Evolutionary conservation across 37 sponge, comb jelly and placozoan genomes (phyloP), one percentile per base, ranked within the genome.

Genomic region (Tethya wilhelma): DNA sequence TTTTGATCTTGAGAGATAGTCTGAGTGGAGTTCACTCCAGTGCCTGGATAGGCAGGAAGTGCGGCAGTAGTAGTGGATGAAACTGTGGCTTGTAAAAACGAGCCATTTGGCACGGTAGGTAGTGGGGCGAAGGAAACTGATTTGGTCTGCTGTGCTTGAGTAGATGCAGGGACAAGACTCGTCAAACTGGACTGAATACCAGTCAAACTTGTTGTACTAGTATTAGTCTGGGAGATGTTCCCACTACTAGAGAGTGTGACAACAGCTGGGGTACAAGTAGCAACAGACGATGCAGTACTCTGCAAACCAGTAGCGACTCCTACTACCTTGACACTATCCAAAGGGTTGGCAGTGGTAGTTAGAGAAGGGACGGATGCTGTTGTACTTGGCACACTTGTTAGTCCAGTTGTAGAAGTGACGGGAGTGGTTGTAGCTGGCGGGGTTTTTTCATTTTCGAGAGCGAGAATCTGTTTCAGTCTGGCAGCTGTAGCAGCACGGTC

Each of bases 401-500:
- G 19, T 4, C n/a, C n/a, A 41, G 70, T 29, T 14, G 14, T 41
- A 2, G 44, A 23, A 3, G 44, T 43, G 2, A 3, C 28, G 44
- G 44, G n/a, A 36, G 59, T 33, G 6, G 38, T 19, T 31, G 73
- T 6, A 1, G 5, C 34, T 2, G 55, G 4, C 33, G 23, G 17
- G 55, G 45, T 34, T 59, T n/a, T 43, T 49, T 70, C 82, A 20
- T 44, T 38, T 2, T 74, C 75, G 6, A 38, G 56, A 1, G 64
- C 40, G 8, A 73, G 38, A 38, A 83, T 67, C 12, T 28, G 25
- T 49, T 56, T 73, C 20, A 83, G 41, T 40, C 38, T 83, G 20
- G 56, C 75, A 4, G 67, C 45, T 25, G 75, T 42, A 4, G 64
- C 42, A 23, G 64, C 75, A 34, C 84, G 32, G 37, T 83, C 84